Evolutionary conservation across 2,888 invertebrate genomes (phyloP).

Genomic region (Ptilodon capucinus): DNA sequence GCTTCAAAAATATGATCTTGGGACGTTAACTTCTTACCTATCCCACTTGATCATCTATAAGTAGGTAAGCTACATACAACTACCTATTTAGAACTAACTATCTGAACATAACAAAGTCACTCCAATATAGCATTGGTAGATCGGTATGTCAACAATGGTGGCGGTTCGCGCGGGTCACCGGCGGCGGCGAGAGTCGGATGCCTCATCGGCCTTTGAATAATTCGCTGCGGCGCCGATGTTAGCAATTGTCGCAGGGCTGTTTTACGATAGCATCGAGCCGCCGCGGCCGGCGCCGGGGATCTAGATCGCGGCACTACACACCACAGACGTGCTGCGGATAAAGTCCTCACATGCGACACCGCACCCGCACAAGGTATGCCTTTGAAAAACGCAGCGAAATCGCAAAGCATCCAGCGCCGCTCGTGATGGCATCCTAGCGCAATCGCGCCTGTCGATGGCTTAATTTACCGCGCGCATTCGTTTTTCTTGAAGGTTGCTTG

Average conservation of each 20-base stretch:
- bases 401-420: slow-evolving; percentile 47
- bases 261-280: slow-evolving; percentile 74
- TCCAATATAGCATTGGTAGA: not conserved
- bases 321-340: slow-evolving; percentile 76
- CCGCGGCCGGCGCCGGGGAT: slow-evolving; percentile 65
- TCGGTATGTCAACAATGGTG: slow-evolving; percentile 42
- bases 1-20: too few species aligned
- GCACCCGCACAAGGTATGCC: slow-evolving; percentile 65
- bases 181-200: slow-evolving; percentile 44
- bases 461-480: slow-evolving; percentile 35
- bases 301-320: slow-evolving; percentile 73
- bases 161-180: slow-evolving; percentile 27
- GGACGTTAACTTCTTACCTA: too few species aligned
- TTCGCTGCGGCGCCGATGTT: slow-evolving; percentile 71
- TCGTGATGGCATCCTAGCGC: slow-evolving; percentile 74
- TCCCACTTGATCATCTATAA: too few species aligned
- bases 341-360: slow-evolving; percentile 71
- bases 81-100: too few species aligned
- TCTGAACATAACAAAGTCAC: not conserved
- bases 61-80: too few species aligned
- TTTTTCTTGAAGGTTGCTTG: slow-evolving; percentile 19
- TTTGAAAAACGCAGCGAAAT: slow-evolving; percentile 64
- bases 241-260: slow-evolving; percentile 76
- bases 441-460: slow-evolving; percentile 40
- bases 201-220: slow-evolving; percentile 62